A percentile compares a stretch with the other conserved stretches of the same genome.
Conservation (phyloP, 2,888 invertebrate genomes). For the Chromoteleia sp. region DNA sequence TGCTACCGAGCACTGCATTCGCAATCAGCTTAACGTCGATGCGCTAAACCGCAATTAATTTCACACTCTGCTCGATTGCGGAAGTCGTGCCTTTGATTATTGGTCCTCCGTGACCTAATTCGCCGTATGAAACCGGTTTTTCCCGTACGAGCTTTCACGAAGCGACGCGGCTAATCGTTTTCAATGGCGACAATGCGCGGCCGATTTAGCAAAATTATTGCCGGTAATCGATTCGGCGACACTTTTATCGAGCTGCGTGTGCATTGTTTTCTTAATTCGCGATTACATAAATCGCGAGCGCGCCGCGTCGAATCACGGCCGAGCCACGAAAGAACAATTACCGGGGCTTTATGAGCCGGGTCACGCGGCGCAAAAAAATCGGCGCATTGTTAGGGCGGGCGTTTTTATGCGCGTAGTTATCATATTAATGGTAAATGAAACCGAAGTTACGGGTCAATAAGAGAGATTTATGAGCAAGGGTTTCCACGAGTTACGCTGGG, state of each 20-base stretch:
- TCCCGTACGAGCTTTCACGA: conserved; percentile 46
- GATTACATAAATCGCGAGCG: conserved; percentile 39
- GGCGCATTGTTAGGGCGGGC: conserved; percentile 46
- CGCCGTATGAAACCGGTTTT: conserved; percentile 49
- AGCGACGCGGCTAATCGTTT: conserved; percentile 44
- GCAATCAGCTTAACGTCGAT: conserved; percentile 18
- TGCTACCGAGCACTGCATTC: too few relatives aligned
- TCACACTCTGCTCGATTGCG: conserved; percentile 51
- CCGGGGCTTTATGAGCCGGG: conserved; percentile 40
- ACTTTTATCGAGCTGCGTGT: conserved; percentile 33
- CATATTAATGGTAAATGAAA: conserved; percentile 66
- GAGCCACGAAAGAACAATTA: conserved; percentile 46
- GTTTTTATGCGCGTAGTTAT: conserved; percentile 55
- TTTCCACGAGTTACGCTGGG: conserved; percentile 35
- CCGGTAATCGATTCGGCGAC: conserved; percentile 41
- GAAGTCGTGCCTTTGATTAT: conserved; percentile 50
- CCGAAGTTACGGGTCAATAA: conserved; percentile 59
- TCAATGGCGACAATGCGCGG: conserved; percentile 41
- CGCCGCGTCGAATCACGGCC: conserved; percentile 33
- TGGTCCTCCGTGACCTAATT: conserved; percentile 58
- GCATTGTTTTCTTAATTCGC: conserved; percentile 59
- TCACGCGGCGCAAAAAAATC: conserved; percentile 31
- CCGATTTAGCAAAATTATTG: conserved; percentile 49
- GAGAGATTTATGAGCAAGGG: conserved; percentile 54
- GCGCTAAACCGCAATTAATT: conserved; percentile 51